Evolutionary conservation across 2,797 vertebrate genomes (phyloP).

Genomic region (Muscicapa striata): DNA sequence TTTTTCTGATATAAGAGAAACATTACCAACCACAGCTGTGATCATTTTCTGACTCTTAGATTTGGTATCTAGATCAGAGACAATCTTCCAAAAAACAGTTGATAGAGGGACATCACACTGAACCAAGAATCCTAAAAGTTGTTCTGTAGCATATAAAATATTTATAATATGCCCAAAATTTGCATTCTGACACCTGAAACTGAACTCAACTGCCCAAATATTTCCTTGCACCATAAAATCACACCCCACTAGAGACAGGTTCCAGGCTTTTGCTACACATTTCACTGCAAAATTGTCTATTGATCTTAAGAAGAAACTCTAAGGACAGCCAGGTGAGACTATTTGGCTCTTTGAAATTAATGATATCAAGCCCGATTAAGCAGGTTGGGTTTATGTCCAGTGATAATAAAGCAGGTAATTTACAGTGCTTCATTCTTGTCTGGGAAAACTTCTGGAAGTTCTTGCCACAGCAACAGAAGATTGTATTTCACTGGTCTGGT

Average conservation of each 20-base stretch:
- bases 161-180: background rate
- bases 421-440: background rate
- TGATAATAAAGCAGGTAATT: background rate
- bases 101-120: background rate
- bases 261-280: accelerated
- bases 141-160: background rate
- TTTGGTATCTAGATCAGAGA: background rate
- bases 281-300: background rate
- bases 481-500: background rate
- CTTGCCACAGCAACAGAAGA: background rate
- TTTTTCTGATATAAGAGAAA: background rate
- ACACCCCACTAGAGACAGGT: background rate
- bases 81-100: background rate
- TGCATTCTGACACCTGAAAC: background rate
- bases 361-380: background rate
- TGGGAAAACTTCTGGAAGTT: background rate
- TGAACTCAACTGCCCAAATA: background rate
- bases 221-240: background rate
- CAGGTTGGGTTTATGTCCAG: background rate
- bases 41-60: background rate
- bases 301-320: background rate
- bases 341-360: background rate
- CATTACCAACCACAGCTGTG: background rate
- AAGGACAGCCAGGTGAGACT: background rate
- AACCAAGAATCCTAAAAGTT: background rate